Conservation (phyloP, 2,797 vertebrate genomes). For the Melanotaenia maccullochi region DNA sequence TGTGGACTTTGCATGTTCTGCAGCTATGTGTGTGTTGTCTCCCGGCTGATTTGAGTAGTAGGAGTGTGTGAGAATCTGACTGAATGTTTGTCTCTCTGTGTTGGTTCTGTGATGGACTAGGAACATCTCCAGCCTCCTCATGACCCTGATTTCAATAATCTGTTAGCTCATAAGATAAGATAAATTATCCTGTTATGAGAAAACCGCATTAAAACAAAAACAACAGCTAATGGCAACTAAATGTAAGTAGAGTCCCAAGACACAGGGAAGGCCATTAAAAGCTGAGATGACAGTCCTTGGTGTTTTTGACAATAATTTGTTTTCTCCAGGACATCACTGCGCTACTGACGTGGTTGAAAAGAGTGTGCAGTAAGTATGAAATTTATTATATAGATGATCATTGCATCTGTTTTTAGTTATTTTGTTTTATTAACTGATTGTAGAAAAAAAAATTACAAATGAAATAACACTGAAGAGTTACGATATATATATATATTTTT, state of each 20-base stretch:
- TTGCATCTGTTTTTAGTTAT: not conserved
- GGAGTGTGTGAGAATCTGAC: too few relatives aligned
- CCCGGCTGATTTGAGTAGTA: too few relatives aligned
- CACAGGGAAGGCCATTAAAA: not conserved
- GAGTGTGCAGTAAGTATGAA: slow-evolving; percentile 62
- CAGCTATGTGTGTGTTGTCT: too few relatives aligned
- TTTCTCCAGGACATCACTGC: slow-evolving; percentile 54
- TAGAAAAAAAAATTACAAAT: not conserved
- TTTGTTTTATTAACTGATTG: not conserved
- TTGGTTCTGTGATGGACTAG: too few relatives aligned
- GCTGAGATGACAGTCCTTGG: too few relatives aligned
- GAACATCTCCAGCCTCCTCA: too few relatives aligned
- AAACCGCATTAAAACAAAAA: not conserved
- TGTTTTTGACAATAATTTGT: not conserved
- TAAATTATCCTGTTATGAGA: too few relatives aligned
- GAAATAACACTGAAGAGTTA: too few relatives aligned
- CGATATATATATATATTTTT: not conserved
- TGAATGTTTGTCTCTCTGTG: too few relatives aligned
- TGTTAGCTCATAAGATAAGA: too few relatives aligned
- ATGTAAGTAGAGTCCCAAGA: not conserved
- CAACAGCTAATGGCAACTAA: not conserved
- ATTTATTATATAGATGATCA: not conserved
- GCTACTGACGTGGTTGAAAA: slow-evolving; percentile 69
- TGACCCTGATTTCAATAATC: too few relatives aligned
- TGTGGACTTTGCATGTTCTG: too few relatives aligned